Evolutionary conservation across 2,888 invertebrate species (phyloP).

Genomic region (Habrosyne pyritoides): DNA sequence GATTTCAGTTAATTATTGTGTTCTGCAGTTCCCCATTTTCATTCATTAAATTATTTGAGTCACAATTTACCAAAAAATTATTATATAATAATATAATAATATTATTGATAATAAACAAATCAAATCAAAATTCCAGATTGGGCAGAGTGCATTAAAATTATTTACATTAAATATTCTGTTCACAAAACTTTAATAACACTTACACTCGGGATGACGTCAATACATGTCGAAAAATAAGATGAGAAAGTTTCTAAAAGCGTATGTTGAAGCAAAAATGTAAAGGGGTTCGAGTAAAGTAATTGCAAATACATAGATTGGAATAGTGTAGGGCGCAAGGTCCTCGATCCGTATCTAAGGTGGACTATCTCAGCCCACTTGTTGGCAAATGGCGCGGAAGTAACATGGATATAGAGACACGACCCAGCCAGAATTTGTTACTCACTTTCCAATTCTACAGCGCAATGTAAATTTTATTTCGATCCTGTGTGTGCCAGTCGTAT

Average conservation of each 20-base stretch:
- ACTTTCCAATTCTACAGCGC: conserved; percentile 54
- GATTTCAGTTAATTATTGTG: too few relatives aligned
- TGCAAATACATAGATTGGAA: conserved; percentile 67
- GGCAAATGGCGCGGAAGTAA: conserved; percentile 76
- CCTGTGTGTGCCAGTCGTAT: not conserved
- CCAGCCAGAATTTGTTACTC: conserved; percentile 64
- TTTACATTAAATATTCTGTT: not conserved
- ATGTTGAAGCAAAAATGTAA: conserved; percentile 28
- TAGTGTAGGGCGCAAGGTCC: conserved; percentile 47
- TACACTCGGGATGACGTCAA: not conserved
- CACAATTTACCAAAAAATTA: too few relatives aligned
- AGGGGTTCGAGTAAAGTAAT: conserved; percentile 56
- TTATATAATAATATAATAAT: too few relatives aligned
- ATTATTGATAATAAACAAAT: too few relatives aligned
- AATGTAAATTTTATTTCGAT: conserved; percentile 51
- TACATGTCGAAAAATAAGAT: not conserved
- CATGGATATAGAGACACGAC: conserved; percentile 68
- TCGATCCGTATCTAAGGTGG: conserved; percentile 74
- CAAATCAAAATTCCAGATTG: too few relatives aligned
- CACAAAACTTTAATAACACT: not conserved
- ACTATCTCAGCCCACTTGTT: conserved; percentile 79
- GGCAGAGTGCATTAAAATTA: too few relatives aligned
- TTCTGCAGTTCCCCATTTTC: too few relatives aligned
- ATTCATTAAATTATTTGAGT: too few relatives aligned
- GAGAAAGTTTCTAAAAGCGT: conserved; percentile 11